These are phyloP conservation scores for Hydra vulgaris DNA, from an alignment of 30 jellyfish, hydroid and myxozoan species.

Conservation along the genomic window DNA sequence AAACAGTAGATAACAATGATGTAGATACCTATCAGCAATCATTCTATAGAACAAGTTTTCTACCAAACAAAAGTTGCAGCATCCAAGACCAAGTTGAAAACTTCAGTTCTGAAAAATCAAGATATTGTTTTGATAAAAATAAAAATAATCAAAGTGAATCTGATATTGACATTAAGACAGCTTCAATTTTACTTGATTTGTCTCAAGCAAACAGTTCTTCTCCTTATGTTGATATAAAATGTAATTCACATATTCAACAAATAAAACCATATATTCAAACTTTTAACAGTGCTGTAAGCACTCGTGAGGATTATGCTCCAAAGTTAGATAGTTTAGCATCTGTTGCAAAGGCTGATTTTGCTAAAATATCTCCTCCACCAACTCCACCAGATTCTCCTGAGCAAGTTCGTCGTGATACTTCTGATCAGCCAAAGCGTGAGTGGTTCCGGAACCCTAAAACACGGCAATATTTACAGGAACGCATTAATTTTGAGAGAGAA, in stretches of 20 bases:
- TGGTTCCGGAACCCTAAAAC: slow-evolving; percentile 10
- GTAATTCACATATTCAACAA: background rate
- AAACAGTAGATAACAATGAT: background rate
- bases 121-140: background rate
- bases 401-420: slow-evolving; percentile 9
- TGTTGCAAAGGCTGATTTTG: slow-evolving; percentile 2
- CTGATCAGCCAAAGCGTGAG: slow-evolving; percentile 33
- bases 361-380: slow-evolving; percentile 16
- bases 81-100: background rate
- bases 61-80: background rate
- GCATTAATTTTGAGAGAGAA: slow-evolving; percentile 21
- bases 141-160: background rate
- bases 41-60: too few species aligned
- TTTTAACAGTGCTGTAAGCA: too few species aligned
- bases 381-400: slow-evolving; percentile 31
- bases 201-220: slow-evolving; percentile 13
- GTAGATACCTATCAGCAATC: background rate
- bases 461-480: slow-evolving; percentile 17
- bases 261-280: background rate
- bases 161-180: slow-evolving; percentile 6
- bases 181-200: slow-evolving; percentile 21
- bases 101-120: background rate
- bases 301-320: slow-evolving; percentile 3
- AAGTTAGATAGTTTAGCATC: slow-evolving; percentile 4
- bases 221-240: background rate